Percentiles rank a stretch among this genome's conserved stretches.
Conservation (phyloP, 2,888 invertebrate genomes). For the Acrobasis consociella region DNA sequence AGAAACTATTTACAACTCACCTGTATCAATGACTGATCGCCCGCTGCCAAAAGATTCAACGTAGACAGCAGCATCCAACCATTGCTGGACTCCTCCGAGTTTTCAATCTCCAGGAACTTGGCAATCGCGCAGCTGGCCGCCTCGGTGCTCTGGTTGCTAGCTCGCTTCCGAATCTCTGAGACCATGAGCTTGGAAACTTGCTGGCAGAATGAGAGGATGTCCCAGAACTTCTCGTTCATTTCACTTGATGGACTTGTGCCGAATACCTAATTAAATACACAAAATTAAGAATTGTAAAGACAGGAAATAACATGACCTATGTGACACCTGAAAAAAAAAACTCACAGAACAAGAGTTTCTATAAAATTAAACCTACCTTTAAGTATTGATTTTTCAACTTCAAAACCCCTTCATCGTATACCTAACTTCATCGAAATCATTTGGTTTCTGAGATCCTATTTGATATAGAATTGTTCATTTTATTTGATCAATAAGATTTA, state of each 20-base stretch:
- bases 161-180: slow-evolving; percentile 96
- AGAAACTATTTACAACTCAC: slow-evolving; percentile 56
- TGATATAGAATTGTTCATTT: no score
- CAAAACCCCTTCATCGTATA: no score
- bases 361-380: no score
- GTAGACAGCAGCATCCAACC: slow-evolving; percentile 98
- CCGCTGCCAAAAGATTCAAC: slow-evolving; percentile 95
- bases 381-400: no score
- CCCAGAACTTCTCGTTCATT: slow-evolving; percentile 98
- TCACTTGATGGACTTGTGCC: slow-evolving; percentile 96
- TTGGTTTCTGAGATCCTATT: no score
- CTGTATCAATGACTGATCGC: slow-evolving; percentile 94
- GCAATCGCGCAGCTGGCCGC: slow-evolving; percentile 98
- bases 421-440: no score
- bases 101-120: slow-evolving; percentile 97
- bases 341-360: no score
- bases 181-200: slow-evolving; percentile 98
- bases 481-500: no score
- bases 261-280: slow-evolving; percentile 87
- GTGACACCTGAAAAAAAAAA: no score
- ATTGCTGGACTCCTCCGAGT: slow-evolving; percentile 96
- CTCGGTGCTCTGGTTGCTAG: slow-evolving; percentile 97
- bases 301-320: no score
- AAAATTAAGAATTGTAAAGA: no score
- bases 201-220: slow-evolving; percentile 96